phyloP scores from a whole-genome alignment of 1,140 invertebrate genomes.

The Pristionchus pacificus region DNA sequence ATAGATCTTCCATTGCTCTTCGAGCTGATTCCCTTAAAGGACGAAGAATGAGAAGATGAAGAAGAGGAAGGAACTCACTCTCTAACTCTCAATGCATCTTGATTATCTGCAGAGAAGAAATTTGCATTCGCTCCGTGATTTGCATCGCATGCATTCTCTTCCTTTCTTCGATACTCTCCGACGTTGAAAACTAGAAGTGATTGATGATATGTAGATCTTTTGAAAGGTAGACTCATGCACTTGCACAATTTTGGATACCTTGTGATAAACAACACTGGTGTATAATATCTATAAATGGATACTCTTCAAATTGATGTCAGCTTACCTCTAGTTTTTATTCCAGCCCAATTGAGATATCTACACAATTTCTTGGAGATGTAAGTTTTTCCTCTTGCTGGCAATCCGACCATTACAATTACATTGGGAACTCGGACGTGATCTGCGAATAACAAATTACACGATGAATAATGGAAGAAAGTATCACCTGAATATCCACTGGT shows the following conservation, averaged over 20 bases:
- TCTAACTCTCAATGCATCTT: constrained; percentile 48
- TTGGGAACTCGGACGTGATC: constrained; percentile 56
- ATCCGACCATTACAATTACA: constrained; percentile 95
- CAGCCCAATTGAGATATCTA: constrained; percentile 56
- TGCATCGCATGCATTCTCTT: constrained; percentile 24
- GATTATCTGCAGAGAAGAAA: constrained; percentile 54
- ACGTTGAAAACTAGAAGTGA: constrained; percentile 53
- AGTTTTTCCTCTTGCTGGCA: constrained; percentile 90
- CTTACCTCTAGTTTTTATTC: constrained; percentile 49
- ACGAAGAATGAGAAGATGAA: neutral
- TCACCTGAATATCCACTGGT: neutral
- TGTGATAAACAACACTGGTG: too few relatives aligned
- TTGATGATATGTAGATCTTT: neutral
- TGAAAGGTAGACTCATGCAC: neutral
- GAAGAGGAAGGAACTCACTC: constrained; percentile 37
- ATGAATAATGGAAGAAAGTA: neutral
- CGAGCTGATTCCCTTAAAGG: constrained; percentile 51
- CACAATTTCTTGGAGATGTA: constrained; percentile 89
- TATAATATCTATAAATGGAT: too few relatives aligned
- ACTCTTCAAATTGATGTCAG: too few relatives aligned
- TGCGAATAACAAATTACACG: neutral
- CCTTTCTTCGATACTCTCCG: constrained; percentile 51
- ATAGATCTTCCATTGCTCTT: constrained; percentile 56
- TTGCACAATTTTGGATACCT: neutral
- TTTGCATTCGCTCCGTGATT: constrained; percentile 81